phyloP scores from a whole-genome alignment of 2,888 invertebrate genomes.

The Ectropis crepuscularia region DNA sequence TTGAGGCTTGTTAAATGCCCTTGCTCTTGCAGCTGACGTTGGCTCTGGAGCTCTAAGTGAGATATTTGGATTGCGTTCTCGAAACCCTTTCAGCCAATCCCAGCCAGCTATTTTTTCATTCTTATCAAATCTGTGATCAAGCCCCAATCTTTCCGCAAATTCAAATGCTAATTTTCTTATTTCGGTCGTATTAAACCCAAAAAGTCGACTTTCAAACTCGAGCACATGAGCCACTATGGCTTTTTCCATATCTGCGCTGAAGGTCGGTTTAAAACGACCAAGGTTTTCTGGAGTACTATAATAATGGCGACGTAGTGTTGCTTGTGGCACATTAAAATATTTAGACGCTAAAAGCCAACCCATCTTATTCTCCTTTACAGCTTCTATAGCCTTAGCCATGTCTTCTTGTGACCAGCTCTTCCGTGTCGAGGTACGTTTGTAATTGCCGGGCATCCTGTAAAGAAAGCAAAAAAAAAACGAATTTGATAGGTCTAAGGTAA shows the following conservation, averaged over 20 bases:
- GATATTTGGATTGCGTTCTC: not conserved
- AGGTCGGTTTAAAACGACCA: conserved; percentile 2
- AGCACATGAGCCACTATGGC: not conserved
- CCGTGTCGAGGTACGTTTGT: conserved; percentile 14
- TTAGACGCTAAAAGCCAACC: conserved; percentile 35
- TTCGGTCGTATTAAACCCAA: not conserved
- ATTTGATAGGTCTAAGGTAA: conserved; percentile 12
- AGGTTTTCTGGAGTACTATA: conserved; percentile 30
- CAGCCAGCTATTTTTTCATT: not conserved
- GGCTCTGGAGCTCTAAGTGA: not conserved
- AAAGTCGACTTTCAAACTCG: not conserved
- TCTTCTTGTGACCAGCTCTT: conserved; percentile 26
- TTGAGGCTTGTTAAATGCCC: not conserved
- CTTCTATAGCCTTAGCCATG: conserved; percentile 30
- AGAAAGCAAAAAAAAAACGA: conserved; percentile 10
- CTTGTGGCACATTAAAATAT: conserved; percentile 23
- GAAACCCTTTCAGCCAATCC: not conserved
- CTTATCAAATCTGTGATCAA: not conserved
- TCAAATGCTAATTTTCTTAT: not conserved
- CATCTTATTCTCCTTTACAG: conserved; percentile 31
- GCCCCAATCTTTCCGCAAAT: not conserved
- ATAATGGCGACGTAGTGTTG: conserved; percentile 18
- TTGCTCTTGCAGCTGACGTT: conserved; percentile 1
- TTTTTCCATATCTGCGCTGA: not conserved
- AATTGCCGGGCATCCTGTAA: conserved; percentile 27